Evolutionary conservation across 2,797 vertebrate genomes (phyloP), one percentile per base, ranked within the genome.

Genomic region (Eulemur mongoz): DNA sequence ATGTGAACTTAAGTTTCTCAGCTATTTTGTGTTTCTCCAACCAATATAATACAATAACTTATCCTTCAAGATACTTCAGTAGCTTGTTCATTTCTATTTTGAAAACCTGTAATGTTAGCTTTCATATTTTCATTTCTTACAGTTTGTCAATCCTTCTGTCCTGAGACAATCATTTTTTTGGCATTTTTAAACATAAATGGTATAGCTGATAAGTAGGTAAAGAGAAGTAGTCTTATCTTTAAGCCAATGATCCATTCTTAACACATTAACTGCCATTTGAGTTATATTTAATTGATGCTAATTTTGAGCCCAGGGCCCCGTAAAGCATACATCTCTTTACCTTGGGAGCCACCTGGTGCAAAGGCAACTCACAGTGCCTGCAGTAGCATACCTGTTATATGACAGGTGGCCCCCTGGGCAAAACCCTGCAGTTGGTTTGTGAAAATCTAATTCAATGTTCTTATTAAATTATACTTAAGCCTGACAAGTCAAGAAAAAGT

Each of bases 211-310:
- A 73, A 73, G 43, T 81, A 23, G 38, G 22, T 89, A 63, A 63
- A 63, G 93, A 73, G 12, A 92, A 83, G 8, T 82, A 92, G 69
- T 69, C 65, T 70, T 67, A 23, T 63, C 48, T 91, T 69, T 78
- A 94, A 91, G 52, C 27, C 52, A 87, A n/a, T 75, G n/a, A 93
- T 61, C 65, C 32, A 91, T 75, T 73, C 57, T 90, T 86, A 85
- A 52, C 52, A 52, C 52, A 52, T 7, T 20, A 52, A 88, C 52
- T 52, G 52, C 52, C 52, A 52, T 20, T 52, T 52, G 50, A 52
- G 50, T 52, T 52, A 7, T 22, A 52, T 52, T 52, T 52, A 52
- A 52, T 20, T 52, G 52, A 52, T 52, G 52, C 52, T 52, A 20
- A 52, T 8, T 52, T 52, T 52, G 6, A 52, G 52, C 52, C 52